Conservation (phyloP, 2,113 vertebrate species). For the Myotis yumanensis region DNA sequence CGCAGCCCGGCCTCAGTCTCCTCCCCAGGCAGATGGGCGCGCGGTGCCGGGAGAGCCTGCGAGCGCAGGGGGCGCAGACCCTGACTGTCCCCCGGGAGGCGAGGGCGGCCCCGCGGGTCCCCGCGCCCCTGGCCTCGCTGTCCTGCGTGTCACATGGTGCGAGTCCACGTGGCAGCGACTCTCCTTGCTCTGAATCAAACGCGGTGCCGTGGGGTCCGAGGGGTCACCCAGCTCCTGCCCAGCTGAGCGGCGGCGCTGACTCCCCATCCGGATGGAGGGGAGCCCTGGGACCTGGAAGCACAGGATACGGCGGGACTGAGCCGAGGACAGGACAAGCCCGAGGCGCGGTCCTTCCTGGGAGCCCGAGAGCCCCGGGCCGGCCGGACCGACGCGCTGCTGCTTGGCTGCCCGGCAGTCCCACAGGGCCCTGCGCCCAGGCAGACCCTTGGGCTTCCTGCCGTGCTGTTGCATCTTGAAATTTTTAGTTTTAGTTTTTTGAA, state of each 20-base stretch:
- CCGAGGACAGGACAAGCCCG: neutral
- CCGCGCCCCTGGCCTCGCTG: neutral
- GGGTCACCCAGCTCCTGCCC: accelerated
- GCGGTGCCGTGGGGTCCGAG: neutral
- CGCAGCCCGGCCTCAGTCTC: neutral
- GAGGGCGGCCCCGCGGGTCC: no score
- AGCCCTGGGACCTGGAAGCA: neutral
- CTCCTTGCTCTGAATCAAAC: no score
- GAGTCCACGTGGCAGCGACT: no score
- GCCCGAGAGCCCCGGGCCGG: no score
- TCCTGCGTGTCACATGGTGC: neutral
- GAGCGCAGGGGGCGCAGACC: accelerated
- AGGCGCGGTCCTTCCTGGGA: no score
- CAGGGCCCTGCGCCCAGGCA: neutral
- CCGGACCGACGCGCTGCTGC: no score
- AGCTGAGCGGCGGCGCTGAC: neutral
- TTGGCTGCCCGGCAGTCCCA: neutral
- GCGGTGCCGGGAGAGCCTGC: neutral
- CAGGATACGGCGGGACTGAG: neutral
- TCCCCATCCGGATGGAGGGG: no score
- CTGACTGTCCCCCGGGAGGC: accelerated
- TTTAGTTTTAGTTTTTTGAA: neutral
- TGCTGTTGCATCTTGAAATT: neutral
- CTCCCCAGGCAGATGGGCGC: neutral
- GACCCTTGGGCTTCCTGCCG: neutral